Conservation (phyloP, 2,888 invertebrate genomes). For the Mesorhabditis belari region DNA sequence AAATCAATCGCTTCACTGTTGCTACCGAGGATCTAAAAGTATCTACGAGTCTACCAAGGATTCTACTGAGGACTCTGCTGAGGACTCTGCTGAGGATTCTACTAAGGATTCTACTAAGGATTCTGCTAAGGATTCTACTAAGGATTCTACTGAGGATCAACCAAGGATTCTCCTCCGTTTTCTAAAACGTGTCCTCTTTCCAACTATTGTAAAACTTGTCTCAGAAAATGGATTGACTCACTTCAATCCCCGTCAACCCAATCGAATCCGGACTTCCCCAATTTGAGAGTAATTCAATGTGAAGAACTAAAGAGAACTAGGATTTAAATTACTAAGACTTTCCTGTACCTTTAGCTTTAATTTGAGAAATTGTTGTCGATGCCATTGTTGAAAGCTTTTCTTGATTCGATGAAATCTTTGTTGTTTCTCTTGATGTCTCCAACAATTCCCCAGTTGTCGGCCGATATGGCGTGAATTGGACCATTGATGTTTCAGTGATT, state of each 20-base stretch:
- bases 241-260: slow-evolving; percentile 58
- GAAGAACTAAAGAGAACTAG: slow-evolving; percentile 34
- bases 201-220: too few species aligned
- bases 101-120: too few species aligned
- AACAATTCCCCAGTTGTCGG: neutral
- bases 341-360: neutral
- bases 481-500: neutral
- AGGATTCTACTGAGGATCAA: too few species aligned
- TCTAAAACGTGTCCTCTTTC: too few species aligned
- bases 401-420: too few species aligned
- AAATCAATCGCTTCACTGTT: neutral
- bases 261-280: slow-evolving; percentile 58
- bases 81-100: too few species aligned
- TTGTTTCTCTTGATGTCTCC: neutral
- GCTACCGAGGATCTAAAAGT: neutral
- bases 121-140: too few species aligned
- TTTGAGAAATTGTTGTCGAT: too few species aligned
- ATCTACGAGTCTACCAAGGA: neutral
- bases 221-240: too few species aligned
- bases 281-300: slow-evolving; percentile 56
- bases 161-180: too few species aligned
- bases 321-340: neutral
- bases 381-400: neutral
- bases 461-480: neutral
- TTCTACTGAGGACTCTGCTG: too few species aligned